A percentile compares a stretch with the other conserved stretches of the same genome.
phyloP scores from a whole-genome alignment of 2,797 vertebrate species.

The Bufotes viridis region DNA sequence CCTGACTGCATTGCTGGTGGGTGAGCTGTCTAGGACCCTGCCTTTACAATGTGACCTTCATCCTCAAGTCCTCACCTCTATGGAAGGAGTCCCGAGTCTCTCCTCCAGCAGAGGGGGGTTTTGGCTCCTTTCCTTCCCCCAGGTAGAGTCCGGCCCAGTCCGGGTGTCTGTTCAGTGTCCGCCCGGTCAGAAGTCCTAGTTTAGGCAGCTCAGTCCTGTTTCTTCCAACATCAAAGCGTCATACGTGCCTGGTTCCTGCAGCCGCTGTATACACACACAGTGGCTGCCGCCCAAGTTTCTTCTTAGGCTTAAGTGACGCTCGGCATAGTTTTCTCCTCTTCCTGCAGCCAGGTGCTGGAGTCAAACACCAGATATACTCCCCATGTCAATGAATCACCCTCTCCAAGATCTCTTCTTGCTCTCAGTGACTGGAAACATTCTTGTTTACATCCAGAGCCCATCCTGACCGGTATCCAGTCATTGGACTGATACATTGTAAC shows the following conservation, averaged over 20 bases:
- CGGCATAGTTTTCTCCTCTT: background rate
- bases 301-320: background rate
- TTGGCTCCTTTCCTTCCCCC: background rate
- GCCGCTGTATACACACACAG: constrained; percentile 36
- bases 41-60: background rate
- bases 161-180: constrained; percentile 46
- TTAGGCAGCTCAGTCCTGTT: constrained; percentile 43
- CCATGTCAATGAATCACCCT: background rate
- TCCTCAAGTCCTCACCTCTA: background rate
- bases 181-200: constrained; percentile 50
- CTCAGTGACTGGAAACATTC: no score
- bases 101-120: background rate
- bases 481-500: no score
- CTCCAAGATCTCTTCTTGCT: background rate
- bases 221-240: constrained; percentile 4
- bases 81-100: background rate
- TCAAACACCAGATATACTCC: background rate
- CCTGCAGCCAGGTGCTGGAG: background rate
- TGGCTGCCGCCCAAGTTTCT: constrained; percentile 30
- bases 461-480: no score
- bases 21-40: no score
- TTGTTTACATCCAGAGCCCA: no score
- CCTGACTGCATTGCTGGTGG: no score
- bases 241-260: constrained; percentile 26
- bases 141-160: background rate